These are phyloP conservation scores for Drosophila ironensis DNA, from an alignment of 1,140 invertebrate genomes.

Conservation along the genomic window DNA sequence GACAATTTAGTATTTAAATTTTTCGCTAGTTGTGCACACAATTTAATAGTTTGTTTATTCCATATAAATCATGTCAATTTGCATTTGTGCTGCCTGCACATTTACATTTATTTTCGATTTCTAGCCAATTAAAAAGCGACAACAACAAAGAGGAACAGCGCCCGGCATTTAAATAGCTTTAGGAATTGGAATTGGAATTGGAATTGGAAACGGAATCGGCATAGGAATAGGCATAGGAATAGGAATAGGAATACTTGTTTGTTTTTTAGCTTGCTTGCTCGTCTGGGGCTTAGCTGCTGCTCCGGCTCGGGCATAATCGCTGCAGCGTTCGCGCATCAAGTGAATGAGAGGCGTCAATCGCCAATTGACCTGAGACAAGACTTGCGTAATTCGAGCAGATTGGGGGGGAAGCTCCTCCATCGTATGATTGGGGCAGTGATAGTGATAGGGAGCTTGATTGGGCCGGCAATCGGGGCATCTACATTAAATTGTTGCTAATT, in stretches of 20 bases:
- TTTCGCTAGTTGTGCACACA: slow-evolving; percentile 36
- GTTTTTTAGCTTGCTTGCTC: too few relatives aligned
- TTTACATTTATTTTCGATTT: slow-evolving; percentile 46
- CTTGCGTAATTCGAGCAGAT: background rate
- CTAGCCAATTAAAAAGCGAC: slow-evolving; percentile 44
- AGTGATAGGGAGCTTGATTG: background rate
- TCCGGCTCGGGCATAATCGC: slow-evolving; percentile 22
- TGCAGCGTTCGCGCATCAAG: background rate
- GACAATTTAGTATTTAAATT: slow-evolving; percentile 45
- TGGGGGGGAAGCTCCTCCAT: background rate
- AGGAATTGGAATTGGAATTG: too few relatives aligned
- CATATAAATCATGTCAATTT: slow-evolving; percentile 59
- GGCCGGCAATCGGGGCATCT: slow-evolving; percentile 10
- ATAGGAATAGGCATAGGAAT: too few relatives aligned
- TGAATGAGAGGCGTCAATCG: slow-evolving; percentile 45
- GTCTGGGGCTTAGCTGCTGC: too few relatives aligned
- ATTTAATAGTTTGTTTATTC: slow-evolving; percentile 50
- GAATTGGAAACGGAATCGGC: too few relatives aligned
- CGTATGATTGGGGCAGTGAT: too few relatives aligned
- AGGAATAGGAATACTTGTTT: too few relatives aligned
- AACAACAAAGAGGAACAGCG: slow-evolving; percentile 13
- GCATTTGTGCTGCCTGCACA: slow-evolving; percentile 35
- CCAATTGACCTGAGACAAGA: slow-evolving; percentile 34
- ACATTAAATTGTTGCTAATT: slow-evolving; percentile 41
- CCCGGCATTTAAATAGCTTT: background rate